A percentile compares a stretch with the other conserved stretches of the same genome.
Evolutionary conservation across 1,140 invertebrate species (phyloP).

Genomic region (Eriocheir sinensis): DNA sequence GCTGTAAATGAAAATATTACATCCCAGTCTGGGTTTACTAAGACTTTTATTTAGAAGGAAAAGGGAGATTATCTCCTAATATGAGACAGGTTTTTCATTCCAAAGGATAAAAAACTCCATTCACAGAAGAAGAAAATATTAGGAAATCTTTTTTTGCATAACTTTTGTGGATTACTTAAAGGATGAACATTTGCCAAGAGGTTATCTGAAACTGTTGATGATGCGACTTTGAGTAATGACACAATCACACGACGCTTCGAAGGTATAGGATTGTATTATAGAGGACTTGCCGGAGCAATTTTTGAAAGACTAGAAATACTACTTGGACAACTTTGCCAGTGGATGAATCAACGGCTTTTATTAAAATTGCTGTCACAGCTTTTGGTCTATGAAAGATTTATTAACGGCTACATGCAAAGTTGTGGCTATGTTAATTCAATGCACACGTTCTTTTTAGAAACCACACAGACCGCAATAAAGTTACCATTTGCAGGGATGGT

Average conservation of each 20-base stretch:
- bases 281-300: conserved; percentile 37
- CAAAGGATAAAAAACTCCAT: no score
- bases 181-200: not conserved
- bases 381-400: not conserved
- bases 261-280: not conserved
- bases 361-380: no score
- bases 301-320: conserved; percentile 33
- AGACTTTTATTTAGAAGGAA: conserved; percentile 35
- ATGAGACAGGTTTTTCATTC: conserved; percentile 21
- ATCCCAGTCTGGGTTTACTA: not conserved
- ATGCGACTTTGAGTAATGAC: conserved; percentile 12
- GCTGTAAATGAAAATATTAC: no score
- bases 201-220: conserved; percentile 8
- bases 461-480: not conserved
- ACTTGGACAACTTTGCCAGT: conserved; percentile 29
- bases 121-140: conserved; percentile 25
- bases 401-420: conserved; percentile 32
- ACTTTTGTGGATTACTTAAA: not conserved
- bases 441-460: not conserved
- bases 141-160: not conserved
- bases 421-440: no score
- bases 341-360: conserved; percentile 26
- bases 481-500: conserved; percentile 34
- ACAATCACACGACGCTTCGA: conserved; percentile 34
- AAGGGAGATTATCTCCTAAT: not conserved